Percentiles rank a stretch among this genome's conserved stretches.
These are phyloP conservation scores for Gobio gobio DNA, from an alignment of 2,113 vertebrate genomes.

Conservation along the genomic window DNA sequence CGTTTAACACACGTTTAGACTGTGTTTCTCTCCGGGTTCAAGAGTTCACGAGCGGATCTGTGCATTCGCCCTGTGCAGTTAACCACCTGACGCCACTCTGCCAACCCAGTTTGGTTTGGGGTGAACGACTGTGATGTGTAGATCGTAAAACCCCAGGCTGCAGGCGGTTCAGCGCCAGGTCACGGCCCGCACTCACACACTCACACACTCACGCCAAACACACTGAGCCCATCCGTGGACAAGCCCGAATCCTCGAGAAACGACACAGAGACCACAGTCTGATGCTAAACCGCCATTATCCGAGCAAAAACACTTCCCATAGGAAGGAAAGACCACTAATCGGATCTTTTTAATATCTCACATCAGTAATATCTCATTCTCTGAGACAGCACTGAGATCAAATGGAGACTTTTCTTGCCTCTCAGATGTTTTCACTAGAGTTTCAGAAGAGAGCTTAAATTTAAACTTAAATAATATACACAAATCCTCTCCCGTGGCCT, in stretches of 20 bases:
- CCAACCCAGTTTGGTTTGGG: constrained; percentile 73
- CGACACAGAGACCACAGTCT: not conserved
- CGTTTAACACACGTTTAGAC: constrained; percentile 25
- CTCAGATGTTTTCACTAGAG: not conserved
- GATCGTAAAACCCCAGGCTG: constrained; percentile 67
- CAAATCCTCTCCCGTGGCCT: too few species aligned
- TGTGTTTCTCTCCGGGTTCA: constrained; percentile 68
- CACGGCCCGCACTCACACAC: not conserved
- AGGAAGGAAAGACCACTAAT: not conserved
- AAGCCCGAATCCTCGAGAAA: constrained; percentile 17
- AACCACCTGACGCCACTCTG: constrained; percentile 70
- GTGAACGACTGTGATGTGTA: constrained; percentile 70
- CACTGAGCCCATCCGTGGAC: too few species aligned
- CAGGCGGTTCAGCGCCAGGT: not conserved
- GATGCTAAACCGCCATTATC: constrained; percentile 26
- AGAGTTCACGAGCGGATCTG: constrained; percentile 60
- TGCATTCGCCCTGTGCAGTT: constrained; percentile 67
- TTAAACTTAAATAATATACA: too few species aligned
- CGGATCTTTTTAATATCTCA: not conserved
- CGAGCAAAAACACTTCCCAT: not conserved
- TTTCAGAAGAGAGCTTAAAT: too few species aligned
- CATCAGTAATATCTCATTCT: not conserved
- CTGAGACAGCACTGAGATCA: not conserved
- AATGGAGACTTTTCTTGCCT: not conserved
- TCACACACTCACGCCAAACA: not conserved